phyloP scores from a whole-genome alignment of 1,140 invertebrate species.

The Drosophila mauritiana region DNA sequence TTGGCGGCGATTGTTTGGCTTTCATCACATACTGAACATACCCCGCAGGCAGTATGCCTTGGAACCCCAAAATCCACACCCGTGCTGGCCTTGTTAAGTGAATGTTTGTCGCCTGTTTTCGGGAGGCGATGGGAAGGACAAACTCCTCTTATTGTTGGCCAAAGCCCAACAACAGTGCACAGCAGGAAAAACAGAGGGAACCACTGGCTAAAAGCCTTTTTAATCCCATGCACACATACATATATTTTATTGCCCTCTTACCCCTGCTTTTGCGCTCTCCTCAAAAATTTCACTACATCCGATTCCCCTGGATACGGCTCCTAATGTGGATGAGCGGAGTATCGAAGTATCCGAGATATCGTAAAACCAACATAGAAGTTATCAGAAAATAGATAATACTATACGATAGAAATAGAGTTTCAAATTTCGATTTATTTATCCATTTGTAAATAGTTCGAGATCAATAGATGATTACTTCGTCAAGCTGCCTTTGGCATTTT shows the following conservation, averaged over 20 bases:
- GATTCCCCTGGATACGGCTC: background rate
- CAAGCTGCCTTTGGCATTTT: no score
- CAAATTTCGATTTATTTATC: no score
- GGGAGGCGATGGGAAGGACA: background rate
- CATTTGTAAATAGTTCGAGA: no score
- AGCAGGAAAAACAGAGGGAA: constrained; percentile 10
- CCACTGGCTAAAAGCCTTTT: constrained; percentile 72
- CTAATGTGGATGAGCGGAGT: background rate
- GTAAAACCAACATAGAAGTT: no score
- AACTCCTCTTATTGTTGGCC: constrained; percentile 46
- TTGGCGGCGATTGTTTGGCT: constrained; percentile 29
- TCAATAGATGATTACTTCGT: no score
- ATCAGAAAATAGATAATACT: no score
- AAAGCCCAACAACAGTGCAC: constrained; percentile 32
- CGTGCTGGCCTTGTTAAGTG: constrained; percentile 35
- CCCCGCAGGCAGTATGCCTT: constrained; percentile 1
- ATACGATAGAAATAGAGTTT: no score
- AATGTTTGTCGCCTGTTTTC: constrained; percentile 44
- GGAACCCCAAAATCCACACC: constrained; percentile 2
- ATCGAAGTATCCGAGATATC: background rate
- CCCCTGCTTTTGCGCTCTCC: background rate
- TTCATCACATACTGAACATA: constrained; percentile 30
- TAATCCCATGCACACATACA: constrained; percentile 70
- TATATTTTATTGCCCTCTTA: constrained; percentile 54
- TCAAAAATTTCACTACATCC: background rate